Evolutionary conservation across 2,888 invertebrate species (phyloP), one percentile per base, ranked within the genome.

Genomic region (Kuschelorhynchus macadamiae): DNA sequence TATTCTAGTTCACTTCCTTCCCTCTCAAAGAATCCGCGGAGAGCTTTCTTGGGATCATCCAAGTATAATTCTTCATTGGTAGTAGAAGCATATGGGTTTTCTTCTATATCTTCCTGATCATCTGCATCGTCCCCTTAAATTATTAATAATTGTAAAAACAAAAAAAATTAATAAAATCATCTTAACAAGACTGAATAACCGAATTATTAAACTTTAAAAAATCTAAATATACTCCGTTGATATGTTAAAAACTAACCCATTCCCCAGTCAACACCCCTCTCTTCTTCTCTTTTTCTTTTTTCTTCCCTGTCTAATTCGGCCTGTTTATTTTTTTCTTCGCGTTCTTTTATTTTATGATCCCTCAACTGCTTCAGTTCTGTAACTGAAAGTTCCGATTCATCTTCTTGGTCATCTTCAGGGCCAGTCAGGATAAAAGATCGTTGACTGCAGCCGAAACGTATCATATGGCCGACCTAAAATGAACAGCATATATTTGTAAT

Each of bases 11-110:
- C 93, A 52, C 91, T 50, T 0, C 97, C 90, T 84, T 98, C 98
- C 60, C 98, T 87, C 81, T 98, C 98, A 82, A 95, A 98, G 87
- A 94, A 98, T 0, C 96, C 95, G 50, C 95, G 86, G 12, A 99
- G 83, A 0, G 97, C 95, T 82, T 97, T 97, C 84, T 98, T 97
- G 0, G 99, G 98, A 83, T 99, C 98, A 55, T 95, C 92, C 33
- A 96, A 84, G 81, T 96, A 97, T 14, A 97, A 82, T 71, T 96
- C 95, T 81, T 98, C 97, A 80, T 96, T 94, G 47, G 88, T 89
- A 0, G 91, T 89, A 50, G 87, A 86, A 0, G 96, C 95, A 79
- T 88, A 96, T 0, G 96, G 96, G 84, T 96, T 96, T 72, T 93
- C 92, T 0, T 90, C 83, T 1, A 93, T 80, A 78, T 95, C 95